Conservation (phyloP, 2,113 vertebrate genomes). For the Trematocara macrostoma region DNA sequence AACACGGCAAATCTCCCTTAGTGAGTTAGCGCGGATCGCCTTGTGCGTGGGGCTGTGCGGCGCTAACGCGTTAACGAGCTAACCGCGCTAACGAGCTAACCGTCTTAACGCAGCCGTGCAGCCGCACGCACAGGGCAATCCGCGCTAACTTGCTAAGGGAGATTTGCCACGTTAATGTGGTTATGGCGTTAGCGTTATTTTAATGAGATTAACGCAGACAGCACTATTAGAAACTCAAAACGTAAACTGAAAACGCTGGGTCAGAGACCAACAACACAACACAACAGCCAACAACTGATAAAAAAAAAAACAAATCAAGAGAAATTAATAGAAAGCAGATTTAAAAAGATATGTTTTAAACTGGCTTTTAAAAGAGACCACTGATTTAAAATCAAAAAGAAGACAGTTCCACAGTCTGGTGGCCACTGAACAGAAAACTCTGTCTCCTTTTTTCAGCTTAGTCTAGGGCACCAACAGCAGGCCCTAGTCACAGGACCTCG, state of each 20-base stretch:
- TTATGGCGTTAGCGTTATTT: not conserved
- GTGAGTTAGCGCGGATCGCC: not conserved
- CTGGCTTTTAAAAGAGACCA: not conserved
- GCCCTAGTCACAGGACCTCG: not conserved
- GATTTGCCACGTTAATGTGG: rapidly evolving
- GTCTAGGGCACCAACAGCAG: not conserved
- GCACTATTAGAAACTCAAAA: not conserved
- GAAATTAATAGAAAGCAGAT: not conserved
- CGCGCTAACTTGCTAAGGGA: not conserved
- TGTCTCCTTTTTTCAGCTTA: not conserved
- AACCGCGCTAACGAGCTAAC: not conserved
- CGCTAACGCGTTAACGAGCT: rapidly evolving
- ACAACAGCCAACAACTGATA: not conserved
- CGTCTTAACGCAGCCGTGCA: rapidly evolving
- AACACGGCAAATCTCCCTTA: not conserved
- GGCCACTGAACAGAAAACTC: not conserved
- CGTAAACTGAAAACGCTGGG: not conserved
- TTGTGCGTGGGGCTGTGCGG: not conserved
- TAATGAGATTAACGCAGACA: not conserved
- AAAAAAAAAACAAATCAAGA: not conserved
- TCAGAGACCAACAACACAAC: not conserved
- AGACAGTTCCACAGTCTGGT: not conserved
- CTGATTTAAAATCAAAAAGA: not conserved
- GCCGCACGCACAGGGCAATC: not conserved
- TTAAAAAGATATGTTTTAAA: not conserved